Evolutionary conservation across 1,140 invertebrate species (phyloP).

Genomic region (Aculops lycopersici): DNA sequence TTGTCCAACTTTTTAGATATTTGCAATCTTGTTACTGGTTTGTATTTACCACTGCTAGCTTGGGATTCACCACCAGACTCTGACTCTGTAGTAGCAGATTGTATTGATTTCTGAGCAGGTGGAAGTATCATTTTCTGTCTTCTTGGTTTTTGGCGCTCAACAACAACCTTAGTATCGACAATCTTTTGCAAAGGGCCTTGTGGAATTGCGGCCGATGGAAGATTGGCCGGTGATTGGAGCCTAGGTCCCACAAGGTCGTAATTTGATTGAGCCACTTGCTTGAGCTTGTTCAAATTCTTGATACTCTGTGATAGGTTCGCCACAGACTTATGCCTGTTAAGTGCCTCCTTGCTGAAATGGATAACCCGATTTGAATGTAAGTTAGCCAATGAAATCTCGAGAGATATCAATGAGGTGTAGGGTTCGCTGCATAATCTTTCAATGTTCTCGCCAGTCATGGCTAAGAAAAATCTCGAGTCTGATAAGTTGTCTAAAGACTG

Average conservation of each 20-base stretch:
- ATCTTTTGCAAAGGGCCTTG: no score
- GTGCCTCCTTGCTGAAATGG: not conserved
- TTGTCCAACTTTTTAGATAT: not conserved
- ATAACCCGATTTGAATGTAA: not conserved
- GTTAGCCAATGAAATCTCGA: not conserved
- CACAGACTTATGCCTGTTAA: not conserved
- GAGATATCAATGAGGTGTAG: not conserved
- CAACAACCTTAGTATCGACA: not conserved
- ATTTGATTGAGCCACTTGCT: no score
- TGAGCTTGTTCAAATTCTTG: no score
- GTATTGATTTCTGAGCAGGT: no score
- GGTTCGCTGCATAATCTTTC: not conserved
- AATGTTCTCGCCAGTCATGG: not conserved
- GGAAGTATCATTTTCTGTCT: not conserved
- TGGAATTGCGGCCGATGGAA: not conserved
- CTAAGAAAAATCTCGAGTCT: not conserved
- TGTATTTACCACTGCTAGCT: not conserved
- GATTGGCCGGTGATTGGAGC: no score
- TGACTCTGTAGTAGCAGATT: no score
- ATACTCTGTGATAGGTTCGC: not conserved
- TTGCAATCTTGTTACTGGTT: not conserved
- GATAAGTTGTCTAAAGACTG: not conserved
- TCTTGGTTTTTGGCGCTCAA: not conserved
- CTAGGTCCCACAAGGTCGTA: no score
- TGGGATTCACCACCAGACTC: no score